These are phyloP conservation scores for Temnothorax rugatulus DNA, from an alignment of 2,888 invertebrate species.

Conservation along the genomic window DNA sequence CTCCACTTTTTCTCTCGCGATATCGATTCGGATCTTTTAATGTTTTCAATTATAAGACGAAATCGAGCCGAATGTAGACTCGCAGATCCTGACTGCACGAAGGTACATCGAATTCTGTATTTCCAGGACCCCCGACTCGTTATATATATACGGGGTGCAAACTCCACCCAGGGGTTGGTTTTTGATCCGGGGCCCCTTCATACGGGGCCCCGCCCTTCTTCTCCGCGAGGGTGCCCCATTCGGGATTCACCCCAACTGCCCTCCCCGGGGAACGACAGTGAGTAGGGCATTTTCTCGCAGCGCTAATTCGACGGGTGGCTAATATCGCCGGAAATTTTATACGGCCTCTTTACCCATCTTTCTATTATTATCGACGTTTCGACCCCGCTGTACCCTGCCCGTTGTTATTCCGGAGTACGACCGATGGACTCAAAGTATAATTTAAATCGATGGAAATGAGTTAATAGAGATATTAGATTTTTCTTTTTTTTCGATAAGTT, in stretches of 20 bases:
- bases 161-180: constrained; percentile 86
- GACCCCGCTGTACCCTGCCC: constrained; percentile 36
- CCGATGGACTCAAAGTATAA: constrained; percentile 66
- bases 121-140: constrained; percentile 65
- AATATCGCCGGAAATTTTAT: constrained; percentile 77
- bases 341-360: constrained; percentile 75
- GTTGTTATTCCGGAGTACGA: constrained; percentile 58
- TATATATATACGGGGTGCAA: constrained; percentile 79
- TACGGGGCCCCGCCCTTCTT: constrained; percentile 83
- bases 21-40: constrained; percentile 5
- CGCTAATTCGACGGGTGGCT: constrained; percentile 84
- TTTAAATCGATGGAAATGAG: constrained; percentile 65
- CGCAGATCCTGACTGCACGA: constrained; percentile 65
- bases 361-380: constrained; percentile 71
- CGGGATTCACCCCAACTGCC: constrained; percentile 66
- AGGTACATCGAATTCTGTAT: constrained; percentile 78
- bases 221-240: constrained; percentile 73
- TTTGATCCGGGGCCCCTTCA: constrained; percentile 78
- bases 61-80: background rate
- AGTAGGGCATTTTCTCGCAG: constrained; percentile 80
- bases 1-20: background rate
- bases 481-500: background rate
- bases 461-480: background rate
- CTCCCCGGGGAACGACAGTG: constrained; percentile 77
- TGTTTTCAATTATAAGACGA: constrained; percentile 12